Conservation (phyloP, 2,797 vertebrate genomes). For the Passerculus sandwichensis region DNA sequence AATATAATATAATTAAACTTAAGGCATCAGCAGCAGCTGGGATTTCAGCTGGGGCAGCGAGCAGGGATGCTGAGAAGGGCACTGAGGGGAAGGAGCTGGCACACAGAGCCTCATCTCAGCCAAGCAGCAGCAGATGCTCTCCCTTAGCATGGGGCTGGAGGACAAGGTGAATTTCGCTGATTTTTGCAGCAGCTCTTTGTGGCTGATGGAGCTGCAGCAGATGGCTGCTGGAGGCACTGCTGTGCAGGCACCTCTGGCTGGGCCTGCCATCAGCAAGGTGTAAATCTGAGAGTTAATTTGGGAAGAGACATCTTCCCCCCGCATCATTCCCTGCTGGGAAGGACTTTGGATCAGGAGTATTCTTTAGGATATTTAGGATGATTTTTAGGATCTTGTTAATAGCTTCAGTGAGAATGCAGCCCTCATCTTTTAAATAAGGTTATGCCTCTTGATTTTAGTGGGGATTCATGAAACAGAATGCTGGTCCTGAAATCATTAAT, state of each 20-base stretch:
- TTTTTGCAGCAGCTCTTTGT: not conserved
- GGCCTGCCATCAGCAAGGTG: not conserved
- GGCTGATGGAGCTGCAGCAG: not conserved
- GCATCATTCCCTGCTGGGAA: not conserved
- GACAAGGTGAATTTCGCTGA: not conserved
- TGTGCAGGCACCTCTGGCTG: not conserved
- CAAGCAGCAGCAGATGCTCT: slow-evolving; percentile 10
- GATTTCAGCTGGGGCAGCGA: not conserved
- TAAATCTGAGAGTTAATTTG: not conserved
- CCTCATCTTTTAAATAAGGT: not conserved
- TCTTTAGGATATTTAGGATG: not conserved
- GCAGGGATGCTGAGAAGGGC: not conserved
- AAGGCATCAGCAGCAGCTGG: not conserved
- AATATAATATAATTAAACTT: not conserved
- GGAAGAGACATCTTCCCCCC: not conserved
- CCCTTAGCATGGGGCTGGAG: not conserved
- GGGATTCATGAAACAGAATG: not conserved
- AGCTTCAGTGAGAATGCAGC: not conserved
- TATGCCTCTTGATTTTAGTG: not conserved
- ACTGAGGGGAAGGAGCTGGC: not conserved
- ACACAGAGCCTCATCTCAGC: not conserved
- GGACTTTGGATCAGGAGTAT: not conserved
- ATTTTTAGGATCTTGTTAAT: not conserved
- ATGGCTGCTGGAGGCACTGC: not conserved
- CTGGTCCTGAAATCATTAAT: not conserved